These are phyloP conservation scores for Lamprologus tigripictilis DNA, from an alignment of 2,113 vertebrate genomes.

Conservation along the genomic window DNA sequence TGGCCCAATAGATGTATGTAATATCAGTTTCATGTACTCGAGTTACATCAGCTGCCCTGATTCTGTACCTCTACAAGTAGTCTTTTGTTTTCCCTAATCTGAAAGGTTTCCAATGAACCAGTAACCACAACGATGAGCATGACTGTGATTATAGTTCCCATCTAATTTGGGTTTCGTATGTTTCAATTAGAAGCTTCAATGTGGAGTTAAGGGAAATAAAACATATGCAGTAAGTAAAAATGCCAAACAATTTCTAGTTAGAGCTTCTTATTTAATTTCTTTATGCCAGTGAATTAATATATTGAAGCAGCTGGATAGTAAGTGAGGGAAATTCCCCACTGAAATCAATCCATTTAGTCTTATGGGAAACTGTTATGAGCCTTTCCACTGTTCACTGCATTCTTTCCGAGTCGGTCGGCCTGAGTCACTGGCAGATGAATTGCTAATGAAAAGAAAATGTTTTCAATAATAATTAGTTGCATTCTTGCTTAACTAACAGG, in stretches of 20 bases:
- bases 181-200: not conserved
- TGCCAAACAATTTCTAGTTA: not conserved
- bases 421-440: not conserved
- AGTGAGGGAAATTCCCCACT: not conserved
- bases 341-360: not conserved
- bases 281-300: not conserved
- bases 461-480: not conserved
- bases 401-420: not conserved
- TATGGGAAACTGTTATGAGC: not conserved
- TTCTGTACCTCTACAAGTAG: not conserved
- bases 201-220: not conserved
- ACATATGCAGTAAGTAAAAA: not conserved
- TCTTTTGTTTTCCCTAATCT: not conserved
- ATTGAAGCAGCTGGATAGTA: not conserved
- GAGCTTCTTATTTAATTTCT: not conserved
- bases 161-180: not conserved
- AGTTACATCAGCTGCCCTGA: not conserved
- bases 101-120: not conserved
- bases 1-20: not conserved
- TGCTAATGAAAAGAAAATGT: not conserved
- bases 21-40: not conserved
- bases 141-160: not conserved
- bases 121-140: not conserved
- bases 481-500: not conserved
- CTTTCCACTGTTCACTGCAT: not conserved